These are phyloP conservation scores for Phania funesta DNA, from an alignment of 2,888 invertebrate genomes.

Conservation along the genomic window DNA sequence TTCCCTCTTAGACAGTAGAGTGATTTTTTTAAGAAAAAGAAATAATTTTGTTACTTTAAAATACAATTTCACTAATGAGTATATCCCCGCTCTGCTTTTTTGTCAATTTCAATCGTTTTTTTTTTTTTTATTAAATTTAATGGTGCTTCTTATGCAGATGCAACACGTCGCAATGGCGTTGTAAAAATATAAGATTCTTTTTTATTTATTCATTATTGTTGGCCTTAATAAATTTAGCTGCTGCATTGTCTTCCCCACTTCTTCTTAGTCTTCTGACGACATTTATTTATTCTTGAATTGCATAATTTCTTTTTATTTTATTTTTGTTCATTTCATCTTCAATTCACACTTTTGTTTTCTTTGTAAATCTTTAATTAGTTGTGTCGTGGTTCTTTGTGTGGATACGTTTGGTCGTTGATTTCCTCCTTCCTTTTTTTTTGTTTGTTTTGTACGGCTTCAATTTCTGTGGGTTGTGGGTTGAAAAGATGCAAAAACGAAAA, in stretches of 20 bases:
- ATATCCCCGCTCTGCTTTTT: no score
- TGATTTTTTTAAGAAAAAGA: no score
- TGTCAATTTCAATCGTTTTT: neutral
- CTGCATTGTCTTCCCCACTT: neutral
- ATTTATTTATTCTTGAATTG: constrained; percentile 27
- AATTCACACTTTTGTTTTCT: constrained; percentile 54
- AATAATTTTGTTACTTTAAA: neutral
- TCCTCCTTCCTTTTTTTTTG: neutral
- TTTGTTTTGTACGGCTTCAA: neutral
- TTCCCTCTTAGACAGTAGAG: no score
- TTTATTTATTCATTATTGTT: constrained; percentile 7
- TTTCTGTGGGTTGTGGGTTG: constrained; percentile 49
- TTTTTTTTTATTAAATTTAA: no score
- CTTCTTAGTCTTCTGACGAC: neutral
- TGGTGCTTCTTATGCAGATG: constrained; percentile 26
- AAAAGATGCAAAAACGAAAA: constrained; percentile 14
- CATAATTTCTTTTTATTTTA: constrained; percentile 37
- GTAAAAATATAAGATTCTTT: neutral
- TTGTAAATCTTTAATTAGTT: constrained; percentile 54
- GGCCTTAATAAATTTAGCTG: constrained; percentile 35
- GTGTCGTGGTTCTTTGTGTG: constrained; percentile 45
- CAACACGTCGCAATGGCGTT: constrained; percentile 32
- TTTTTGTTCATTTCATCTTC: constrained; percentile 27
- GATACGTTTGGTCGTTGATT: neutral
- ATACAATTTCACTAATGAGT: no score